Conservation (phyloP, 2,113 vertebrate genomes). For the Corythaixoides concolor region DNA sequence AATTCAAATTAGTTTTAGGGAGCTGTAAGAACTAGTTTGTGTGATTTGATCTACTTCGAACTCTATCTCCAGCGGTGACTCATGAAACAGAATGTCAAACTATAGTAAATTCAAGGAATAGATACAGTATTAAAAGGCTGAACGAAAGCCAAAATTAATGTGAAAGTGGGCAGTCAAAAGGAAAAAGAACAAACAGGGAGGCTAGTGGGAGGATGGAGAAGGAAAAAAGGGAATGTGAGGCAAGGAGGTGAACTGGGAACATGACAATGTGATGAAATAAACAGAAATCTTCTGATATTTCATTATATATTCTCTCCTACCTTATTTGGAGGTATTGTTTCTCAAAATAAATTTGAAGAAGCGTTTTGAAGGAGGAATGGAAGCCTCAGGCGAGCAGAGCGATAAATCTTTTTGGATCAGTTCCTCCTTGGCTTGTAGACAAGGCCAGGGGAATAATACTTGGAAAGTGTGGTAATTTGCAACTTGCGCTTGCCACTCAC, state of each 20-base stretch:
- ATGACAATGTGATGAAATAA: neutral
- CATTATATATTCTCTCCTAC: neutral
- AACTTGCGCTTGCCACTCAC: neutral
- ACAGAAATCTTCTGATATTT: neutral
- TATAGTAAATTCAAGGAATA: conserved; percentile 28
- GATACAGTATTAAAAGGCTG: neutral
- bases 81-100: conserved; percentile 31
- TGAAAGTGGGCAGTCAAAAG: neutral
- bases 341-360: neutral
- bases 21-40: conserved; percentile 5
- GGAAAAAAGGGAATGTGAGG: conserved; percentile 30
- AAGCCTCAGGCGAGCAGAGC: neutral
- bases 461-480: neutral
- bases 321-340: neutral
- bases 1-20: neutral
- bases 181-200: conserved; percentile 16
- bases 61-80: neutral
- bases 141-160: neutral
- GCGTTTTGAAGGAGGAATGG: neutral
- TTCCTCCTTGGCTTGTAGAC: neutral
- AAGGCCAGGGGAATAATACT: neutral
- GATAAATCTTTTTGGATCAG: neutral
- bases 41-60: conserved; percentile 27
- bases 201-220: neutral
- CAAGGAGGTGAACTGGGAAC: neutral